phyloP scores from a whole-genome alignment of 2,113 vertebrate species.

The Dipodomys stephensi region DNA sequence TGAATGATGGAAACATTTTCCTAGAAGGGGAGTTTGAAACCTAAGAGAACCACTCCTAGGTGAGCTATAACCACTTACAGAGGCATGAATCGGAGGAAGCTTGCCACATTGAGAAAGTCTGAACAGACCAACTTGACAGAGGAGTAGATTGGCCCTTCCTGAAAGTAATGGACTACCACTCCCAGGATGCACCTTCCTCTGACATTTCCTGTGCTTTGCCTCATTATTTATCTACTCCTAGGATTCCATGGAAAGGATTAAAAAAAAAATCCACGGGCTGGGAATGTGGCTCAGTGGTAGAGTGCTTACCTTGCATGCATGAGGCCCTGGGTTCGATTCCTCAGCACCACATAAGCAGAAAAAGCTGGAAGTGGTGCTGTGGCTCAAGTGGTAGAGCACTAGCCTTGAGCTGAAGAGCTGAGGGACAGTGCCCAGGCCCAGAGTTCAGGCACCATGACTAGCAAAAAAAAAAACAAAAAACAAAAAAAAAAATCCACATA shows the following conservation, averaged over 20 bases:
- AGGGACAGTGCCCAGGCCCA: too few relatives aligned
- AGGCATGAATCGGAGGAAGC: conserved; percentile 88
- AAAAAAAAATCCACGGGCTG: too few relatives aligned
- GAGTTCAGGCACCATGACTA: too few relatives aligned
- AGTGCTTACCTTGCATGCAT: too few relatives aligned
- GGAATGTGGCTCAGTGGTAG: too few relatives aligned
- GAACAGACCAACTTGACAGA: conserved; percentile 84
- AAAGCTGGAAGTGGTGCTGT: too few relatives aligned
- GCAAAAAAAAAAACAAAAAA: too few relatives aligned
- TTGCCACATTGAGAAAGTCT: conserved; percentile 79
- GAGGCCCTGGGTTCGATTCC: too few relatives aligned
- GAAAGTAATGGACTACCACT: conserved; percentile 83
- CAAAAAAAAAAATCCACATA: conserved; percentile 6
- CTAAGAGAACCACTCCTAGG: conserved; percentile 83
- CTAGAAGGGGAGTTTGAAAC: conserved; percentile 87
- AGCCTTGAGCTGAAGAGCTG: too few relatives aligned
- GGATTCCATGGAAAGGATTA: conserved; percentile 52
- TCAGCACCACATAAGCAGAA: too few relatives aligned
- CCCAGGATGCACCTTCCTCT: conserved; percentile 87
- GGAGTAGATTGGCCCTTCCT: conserved; percentile 86
- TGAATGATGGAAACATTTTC: conserved; percentile 84
- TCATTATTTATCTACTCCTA: conserved; percentile 73
- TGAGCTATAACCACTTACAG: conserved; percentile 81
- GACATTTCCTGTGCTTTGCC: conserved; percentile 83
- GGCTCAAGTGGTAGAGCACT: too few relatives aligned